A percentile compares a stretch with the other conserved stretches of the same genome.
Conservation (phyloP, 2,797 vertebrate species). For the Delichon dasypus region DNA sequence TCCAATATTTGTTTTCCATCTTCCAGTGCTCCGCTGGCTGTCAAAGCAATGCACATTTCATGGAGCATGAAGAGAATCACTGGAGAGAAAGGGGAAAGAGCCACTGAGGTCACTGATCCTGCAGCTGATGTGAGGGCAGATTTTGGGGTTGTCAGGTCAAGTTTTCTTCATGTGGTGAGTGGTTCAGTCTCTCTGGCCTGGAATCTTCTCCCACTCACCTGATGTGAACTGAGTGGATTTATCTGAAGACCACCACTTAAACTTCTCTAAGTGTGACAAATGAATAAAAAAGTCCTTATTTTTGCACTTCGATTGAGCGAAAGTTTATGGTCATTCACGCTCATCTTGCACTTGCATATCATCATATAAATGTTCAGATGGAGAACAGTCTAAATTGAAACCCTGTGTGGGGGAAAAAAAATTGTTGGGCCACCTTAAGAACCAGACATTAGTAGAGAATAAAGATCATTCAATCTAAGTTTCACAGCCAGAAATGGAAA, state of each 20-base stretch:
- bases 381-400: background rate
- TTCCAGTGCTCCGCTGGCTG: constrained; percentile 15
- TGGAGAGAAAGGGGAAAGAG: constrained; percentile 17
- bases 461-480: background rate
- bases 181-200: background rate
- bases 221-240: background rate
- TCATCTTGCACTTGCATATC: background rate
- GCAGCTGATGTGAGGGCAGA: background rate
- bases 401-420: background rate
- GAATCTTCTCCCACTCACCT: constrained; percentile 18
- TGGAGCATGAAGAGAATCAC: constrained; percentile 13
- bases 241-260: background rate
- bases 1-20: background rate
- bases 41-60: constrained; percentile 38
- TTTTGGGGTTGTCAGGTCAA: constrained; percentile 34
- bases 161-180: constrained; percentile 22
- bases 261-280: background rate
- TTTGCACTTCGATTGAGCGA: background rate
- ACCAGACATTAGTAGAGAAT: background rate
- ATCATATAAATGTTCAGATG: background rate
- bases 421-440: background rate
- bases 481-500: background rate
- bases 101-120: constrained; percentile 15
- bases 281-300: background rate
- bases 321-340: background rate